These are phyloP conservation scores for Aphis gossypii DNA, from an alignment of 1,140 invertebrate genomes.

Conservation along the genomic window DNA sequence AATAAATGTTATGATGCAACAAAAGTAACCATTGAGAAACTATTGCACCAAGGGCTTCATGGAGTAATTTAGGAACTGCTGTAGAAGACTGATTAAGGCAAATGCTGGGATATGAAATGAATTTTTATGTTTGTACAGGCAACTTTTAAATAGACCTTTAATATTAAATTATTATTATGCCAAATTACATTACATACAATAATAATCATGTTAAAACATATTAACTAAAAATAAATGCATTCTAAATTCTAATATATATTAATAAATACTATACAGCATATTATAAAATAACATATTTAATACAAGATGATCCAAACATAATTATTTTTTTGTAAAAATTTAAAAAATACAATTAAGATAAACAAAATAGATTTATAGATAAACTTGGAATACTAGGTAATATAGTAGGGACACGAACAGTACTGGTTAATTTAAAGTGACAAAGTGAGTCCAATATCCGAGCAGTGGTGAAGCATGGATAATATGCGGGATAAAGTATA, in stretches of 20 bases:
- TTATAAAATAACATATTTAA: neutral
- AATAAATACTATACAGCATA: neutral
- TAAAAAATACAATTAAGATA: neutral
- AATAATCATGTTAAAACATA: neutral
- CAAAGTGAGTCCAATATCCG: too few relatives aligned
- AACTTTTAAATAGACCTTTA: neutral
- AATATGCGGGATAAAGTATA: too few relatives aligned
- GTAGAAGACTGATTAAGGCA: too few relatives aligned
- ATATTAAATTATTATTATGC: neutral
- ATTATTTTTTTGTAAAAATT: neutral
- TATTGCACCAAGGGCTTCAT: too few relatives aligned
- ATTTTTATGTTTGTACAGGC: neutral
- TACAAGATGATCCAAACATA: neutral
- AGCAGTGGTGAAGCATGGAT: neutral
- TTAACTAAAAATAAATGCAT: neutral
- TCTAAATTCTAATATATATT: neutral
- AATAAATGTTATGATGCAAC: too few relatives aligned
- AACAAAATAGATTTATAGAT: too few relatives aligned
- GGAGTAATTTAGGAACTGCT: too few relatives aligned
- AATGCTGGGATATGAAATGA: too few relatives aligned
- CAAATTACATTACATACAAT: neutral
- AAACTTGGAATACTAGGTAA: neutral
- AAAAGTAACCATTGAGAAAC: too few relatives aligned
- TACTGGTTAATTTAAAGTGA: too few relatives aligned
- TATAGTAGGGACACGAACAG: neutral